phyloP scores from a whole-genome alignment of 2,888 invertebrate genomes.

The Atherix ibis region DNA sequence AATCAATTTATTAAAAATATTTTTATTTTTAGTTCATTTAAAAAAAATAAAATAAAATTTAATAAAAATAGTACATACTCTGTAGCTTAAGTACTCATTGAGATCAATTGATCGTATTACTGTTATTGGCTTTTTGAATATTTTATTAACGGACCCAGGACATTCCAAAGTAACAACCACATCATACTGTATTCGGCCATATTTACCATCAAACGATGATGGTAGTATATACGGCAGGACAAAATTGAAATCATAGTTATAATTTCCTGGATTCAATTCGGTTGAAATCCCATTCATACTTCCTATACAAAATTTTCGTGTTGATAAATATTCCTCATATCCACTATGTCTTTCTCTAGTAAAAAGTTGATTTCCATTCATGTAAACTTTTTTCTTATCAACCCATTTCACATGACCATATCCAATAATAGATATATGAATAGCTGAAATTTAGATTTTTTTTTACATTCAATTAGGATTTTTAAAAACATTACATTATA shows the following conservation, averaged over 20 bases:
- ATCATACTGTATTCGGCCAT: slow-evolving; percentile 53
- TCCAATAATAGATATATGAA: slow-evolving; percentile 2
- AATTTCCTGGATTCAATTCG: slow-evolving; percentile 43
- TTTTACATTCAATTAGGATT: too few species aligned
- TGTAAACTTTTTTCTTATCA: slow-evolving; percentile 1
- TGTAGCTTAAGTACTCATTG: slow-evolving; percentile 46
- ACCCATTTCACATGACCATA: slow-evolving; percentile 3
- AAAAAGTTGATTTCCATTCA: too few species aligned
- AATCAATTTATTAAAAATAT: not conserved
- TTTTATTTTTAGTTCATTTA: not conserved
- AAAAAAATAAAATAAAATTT: slow-evolving; percentile 1
- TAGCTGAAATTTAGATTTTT: too few species aligned
- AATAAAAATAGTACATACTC: slow-evolving; percentile 30
- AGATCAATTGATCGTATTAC: slow-evolving; percentile 58
- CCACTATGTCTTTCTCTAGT: too few species aligned
- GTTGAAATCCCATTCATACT: slow-evolving; percentile 37
- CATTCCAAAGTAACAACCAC: slow-evolving; percentile 56
- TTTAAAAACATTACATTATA: too few species aligned
- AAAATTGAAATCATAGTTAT: slow-evolving; percentile 61
- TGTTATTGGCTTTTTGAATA: slow-evolving; percentile 53
- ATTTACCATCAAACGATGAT: slow-evolving; percentile 52
- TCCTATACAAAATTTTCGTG: slow-evolving; percentile 8
- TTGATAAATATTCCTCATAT: slow-evolving; percentile 2
- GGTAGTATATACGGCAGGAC: slow-evolving; percentile 37
- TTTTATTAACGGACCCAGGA: slow-evolving; percentile 66